phyloP scores from a whole-genome alignment of 2,888 invertebrate genomes.

The Arrhopalites spinosus region DNA sequence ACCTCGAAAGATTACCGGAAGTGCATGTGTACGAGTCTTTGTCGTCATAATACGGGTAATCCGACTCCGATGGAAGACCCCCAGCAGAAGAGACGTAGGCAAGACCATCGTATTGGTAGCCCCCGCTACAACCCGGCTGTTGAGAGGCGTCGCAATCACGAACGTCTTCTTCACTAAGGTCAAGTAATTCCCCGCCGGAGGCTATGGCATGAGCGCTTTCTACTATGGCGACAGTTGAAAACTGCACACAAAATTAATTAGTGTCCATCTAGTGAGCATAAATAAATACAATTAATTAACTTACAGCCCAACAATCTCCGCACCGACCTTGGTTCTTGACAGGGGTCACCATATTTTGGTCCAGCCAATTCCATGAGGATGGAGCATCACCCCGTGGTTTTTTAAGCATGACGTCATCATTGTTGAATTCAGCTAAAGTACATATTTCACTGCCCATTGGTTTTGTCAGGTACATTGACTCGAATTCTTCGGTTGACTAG shows the following conservation, averaged over 20 bases:
- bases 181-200: not conserved
- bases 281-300: not conserved
- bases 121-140: not conserved
- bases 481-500: not conserved
- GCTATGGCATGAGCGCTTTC: not conserved
- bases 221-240: not conserved
- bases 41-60: not conserved
- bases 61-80: not conserved
- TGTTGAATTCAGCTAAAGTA: not conserved
- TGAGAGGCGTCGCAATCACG: not conserved
- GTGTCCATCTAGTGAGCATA: not conserved
- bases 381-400: no score
- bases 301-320: not conserved
- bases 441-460: not conserved
- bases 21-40: not conserved
- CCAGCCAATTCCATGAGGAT: not conserved
- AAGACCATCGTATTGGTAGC: not conserved
- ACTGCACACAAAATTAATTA: no score
- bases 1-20: not conserved
- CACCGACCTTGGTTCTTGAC: not conserved
- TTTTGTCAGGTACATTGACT: not conserved
- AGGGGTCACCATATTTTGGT: not conserved
- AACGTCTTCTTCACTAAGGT: not conserved
- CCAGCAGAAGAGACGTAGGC: not conserved
- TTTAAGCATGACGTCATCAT: not conserved